Percentiles rank a stretch among this genome's conserved stretches.
phyloP scores from a whole-genome alignment of 2,113 vertebrate species.

The Semicossyphus pulcher region DNA sequence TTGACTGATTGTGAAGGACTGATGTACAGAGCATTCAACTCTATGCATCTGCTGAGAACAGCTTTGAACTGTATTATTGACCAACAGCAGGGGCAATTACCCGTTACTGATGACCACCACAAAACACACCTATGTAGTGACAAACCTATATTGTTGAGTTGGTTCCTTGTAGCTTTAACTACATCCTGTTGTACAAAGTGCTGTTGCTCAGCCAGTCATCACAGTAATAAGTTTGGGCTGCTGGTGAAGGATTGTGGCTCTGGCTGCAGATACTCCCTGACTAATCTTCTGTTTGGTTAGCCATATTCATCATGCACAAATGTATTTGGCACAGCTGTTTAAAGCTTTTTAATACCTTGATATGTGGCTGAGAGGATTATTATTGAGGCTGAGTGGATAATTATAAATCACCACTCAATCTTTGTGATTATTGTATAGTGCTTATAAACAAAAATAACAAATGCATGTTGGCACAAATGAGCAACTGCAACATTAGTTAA shows the following conservation, averaged over 20 bases:
- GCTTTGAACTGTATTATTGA: no score
- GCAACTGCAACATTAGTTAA: constrained; percentile 11
- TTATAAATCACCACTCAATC: constrained; percentile 1
- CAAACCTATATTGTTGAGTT: not conserved
- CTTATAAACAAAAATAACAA: not conserved
- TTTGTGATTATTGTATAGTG: not conserved
- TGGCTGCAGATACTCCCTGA: not conserved
- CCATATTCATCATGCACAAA: not conserved
- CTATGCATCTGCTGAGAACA: no score
- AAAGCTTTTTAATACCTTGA: constrained; percentile 11
- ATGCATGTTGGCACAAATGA: not conserved
- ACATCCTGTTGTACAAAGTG: not conserved
- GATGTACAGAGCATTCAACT: no score
- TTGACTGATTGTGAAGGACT: no score
- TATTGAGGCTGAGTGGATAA: not conserved
- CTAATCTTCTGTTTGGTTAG: not conserved
- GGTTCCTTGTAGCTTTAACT: not conserved
- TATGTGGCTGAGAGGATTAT: constrained; percentile 9
- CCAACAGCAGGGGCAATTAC: not conserved
- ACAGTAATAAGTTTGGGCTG: not conserved
- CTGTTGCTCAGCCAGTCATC: not conserved
- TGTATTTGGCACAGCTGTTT: constrained; percentile 18
- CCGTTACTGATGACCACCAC: not conserved
- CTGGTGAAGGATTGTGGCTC: not conserved
- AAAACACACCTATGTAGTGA: not conserved